phyloP scores from a whole-genome alignment of 2,113 vertebrate species.

The Mesembrinibis cayennensis region DNA sequence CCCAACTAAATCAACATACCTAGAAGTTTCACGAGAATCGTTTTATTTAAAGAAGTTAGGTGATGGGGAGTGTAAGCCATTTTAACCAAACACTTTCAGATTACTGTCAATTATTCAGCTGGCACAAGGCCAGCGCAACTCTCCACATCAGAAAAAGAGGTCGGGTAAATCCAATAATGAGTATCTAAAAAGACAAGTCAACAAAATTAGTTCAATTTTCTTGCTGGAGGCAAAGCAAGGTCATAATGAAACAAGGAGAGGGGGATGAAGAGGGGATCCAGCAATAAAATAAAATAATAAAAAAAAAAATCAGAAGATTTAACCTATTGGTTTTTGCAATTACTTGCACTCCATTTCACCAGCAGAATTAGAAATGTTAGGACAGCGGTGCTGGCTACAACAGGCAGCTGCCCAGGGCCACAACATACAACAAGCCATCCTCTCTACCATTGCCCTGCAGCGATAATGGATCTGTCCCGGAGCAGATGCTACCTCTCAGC shows the following conservation, averaged over 20 bases:
- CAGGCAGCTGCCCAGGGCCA: slow-evolving; percentile 26
- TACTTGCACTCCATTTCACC: slow-evolving; percentile 71
- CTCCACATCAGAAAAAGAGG: slow-evolving; percentile 23
- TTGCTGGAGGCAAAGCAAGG: slow-evolving; percentile 6
- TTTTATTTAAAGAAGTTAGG: not conserved
- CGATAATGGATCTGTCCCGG: not conserved
- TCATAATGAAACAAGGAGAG: not conserved
- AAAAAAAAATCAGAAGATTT: not conserved
- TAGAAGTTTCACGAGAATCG: accelerated
- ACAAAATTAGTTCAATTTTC: slow-evolving; percentile 47
- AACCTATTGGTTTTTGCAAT: slow-evolving; percentile 60
- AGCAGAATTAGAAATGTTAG: slow-evolving; percentile 63
- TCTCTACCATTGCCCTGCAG: not conserved
- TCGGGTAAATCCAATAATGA: slow-evolving; percentile 28
- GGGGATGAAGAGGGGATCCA: not conserved
- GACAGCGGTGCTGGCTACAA: slow-evolving; percentile 37
- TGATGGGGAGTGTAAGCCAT: not conserved
- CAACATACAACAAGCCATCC: not conserved
- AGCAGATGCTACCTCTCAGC: slow-evolving; percentile 65
- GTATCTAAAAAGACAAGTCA: slow-evolving; percentile 51
- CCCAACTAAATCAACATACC: not conserved
- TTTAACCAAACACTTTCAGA: not conserved
- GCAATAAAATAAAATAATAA: not conserved
- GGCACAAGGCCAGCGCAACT: slow-evolving; percentile 11
- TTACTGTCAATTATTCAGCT: not conserved